Evolutionary conservation across 2,797 vertebrate species (phyloP).

Genomic region (Cynopterus sphinx): DNA sequence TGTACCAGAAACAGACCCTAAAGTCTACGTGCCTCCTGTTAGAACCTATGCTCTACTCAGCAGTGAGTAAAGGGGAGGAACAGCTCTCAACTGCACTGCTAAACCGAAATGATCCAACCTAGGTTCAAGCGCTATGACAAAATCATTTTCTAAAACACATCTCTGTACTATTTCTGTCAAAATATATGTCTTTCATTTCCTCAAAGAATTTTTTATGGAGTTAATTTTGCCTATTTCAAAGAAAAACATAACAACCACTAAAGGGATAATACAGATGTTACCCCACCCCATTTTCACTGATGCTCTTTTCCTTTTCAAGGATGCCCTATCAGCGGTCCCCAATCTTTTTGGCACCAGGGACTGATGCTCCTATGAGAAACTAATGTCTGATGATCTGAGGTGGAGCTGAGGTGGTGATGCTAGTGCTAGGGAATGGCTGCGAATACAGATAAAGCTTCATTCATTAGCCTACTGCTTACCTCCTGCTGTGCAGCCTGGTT

Average conservation of each 20-base stretch:
- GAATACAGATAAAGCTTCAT: no score
- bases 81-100: background rate
- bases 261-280: background rate
- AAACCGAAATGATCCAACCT: background rate
- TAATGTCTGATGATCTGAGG: no score
- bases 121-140: background rate
- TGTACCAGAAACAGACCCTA: background rate
- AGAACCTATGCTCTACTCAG: background rate
- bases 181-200: background rate
- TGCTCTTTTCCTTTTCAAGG: background rate
- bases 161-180: background rate
- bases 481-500: no score
- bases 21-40: background rate
- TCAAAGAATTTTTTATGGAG: background rate
- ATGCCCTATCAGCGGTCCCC: no score
- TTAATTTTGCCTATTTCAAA: background rate
- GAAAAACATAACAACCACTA: background rate
- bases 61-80: accelerated
- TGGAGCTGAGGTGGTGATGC: no score
- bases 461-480: no score
- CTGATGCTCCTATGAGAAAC: no score
- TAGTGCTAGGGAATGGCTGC: no score
- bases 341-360: no score
- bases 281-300: no score
- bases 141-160: background rate